Evolutionary conservation across 1,140 invertebrate genomes (phyloP), one percentile per base, ranked within the genome.

Genomic region (Plutomurus gul): DNA sequence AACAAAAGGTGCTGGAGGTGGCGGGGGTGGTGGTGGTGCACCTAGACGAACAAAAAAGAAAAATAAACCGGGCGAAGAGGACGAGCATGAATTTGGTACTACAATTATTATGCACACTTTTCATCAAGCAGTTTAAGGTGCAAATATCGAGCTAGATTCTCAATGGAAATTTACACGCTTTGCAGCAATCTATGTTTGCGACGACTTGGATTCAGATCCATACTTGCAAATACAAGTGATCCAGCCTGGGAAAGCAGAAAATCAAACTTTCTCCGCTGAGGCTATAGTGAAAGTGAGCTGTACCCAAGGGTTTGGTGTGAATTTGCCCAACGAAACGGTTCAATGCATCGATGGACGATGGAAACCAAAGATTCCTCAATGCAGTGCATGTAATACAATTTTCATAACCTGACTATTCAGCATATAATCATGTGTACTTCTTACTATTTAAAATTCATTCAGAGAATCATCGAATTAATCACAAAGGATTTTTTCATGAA

Each of bases 291-390:
- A 90, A 83, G 89, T 94, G 11, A 90, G 90, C 7, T 95, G 94
- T 85, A 90, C 90, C 1, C 90, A 91, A 76, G 93, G 93, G 1
- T 94, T 93, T 84, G 90, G 90, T 6, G 86, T 93, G 0, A 94
- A 93, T 85, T 88, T 94, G 40, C 90, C 91, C 4, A 95, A 95
- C 84, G 88, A 90, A 20, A 94, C 94, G 0, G 92, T 92, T 0
- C 91, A 92, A 83, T 95, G 94, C 85, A 90, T 92, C 1, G 86
- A 91, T 60, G 93, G 94, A 1, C 88, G 89, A 82, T 96, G 94
- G 94, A 93, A 92, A 84, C 94, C 94, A 1, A 90, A 89, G 76
- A 92, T 91, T 82, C 94, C 94, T 0, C 89, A 90, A 82, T 95
- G 94, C 85, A 87, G 90, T 84, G 91, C 93, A 81, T 86, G 93